These are phyloP conservation scores for Trachymyrmex septentrionalis DNA, from an alignment of 1,140 invertebrate species.

Conservation along the genomic window DNA sequence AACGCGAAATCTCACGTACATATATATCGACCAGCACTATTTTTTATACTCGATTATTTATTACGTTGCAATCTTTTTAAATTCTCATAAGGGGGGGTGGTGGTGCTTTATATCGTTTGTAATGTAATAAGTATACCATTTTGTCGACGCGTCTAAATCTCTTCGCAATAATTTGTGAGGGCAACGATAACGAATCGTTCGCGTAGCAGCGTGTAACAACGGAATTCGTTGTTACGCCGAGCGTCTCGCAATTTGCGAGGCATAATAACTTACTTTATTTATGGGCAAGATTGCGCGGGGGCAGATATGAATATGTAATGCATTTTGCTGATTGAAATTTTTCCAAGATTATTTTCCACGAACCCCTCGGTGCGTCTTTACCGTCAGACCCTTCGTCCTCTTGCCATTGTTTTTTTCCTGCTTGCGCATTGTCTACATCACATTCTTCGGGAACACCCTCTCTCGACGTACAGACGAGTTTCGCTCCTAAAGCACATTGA, in stretches of 20 bases:
- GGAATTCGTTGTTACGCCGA: background rate
- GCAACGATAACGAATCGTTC: conserved; percentile 6
- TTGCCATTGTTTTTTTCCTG: conserved; percentile 29
- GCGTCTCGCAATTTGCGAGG: conserved; percentile 50
- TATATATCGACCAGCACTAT: background rate
- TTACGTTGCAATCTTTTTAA: background rate
- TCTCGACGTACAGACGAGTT: conserved; percentile 43
- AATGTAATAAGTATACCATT: background rate
- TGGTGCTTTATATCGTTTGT: background rate
- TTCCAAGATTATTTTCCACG: conserved; percentile 79
- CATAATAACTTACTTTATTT: conserved; percentile 79
- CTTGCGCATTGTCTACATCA: conserved; percentile 61
- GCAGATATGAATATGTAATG: conserved; percentile 84
- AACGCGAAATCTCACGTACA: background rate
- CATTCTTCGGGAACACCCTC: conserved; percentile 43
- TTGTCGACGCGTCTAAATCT: background rate
- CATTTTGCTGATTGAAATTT: conserved; percentile 86
- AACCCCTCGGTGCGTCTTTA: conserved; percentile 49
- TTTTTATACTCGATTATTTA: background rate
- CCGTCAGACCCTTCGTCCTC: background rate
- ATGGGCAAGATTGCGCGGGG: conserved; percentile 69
- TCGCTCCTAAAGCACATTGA: conserved; percentile 74
- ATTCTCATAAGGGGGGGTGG: no score
- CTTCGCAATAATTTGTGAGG: background rate
- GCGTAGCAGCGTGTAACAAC: background rate